Evolutionary conservation across 1,140 invertebrate genomes (phyloP), one percentile per base, ranked within the genome.

Genomic region (Latrodectus geometricus): DNA sequence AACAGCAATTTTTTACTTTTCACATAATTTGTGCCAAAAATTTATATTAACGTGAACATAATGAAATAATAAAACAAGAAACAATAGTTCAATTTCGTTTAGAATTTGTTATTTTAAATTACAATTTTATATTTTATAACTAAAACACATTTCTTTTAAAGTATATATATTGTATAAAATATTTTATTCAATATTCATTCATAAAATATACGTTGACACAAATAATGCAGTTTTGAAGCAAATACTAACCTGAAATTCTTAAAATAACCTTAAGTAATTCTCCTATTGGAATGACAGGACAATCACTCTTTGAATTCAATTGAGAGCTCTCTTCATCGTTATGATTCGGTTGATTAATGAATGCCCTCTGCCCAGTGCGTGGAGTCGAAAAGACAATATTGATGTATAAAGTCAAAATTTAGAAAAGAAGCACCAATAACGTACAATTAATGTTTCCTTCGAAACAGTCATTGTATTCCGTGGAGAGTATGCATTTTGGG

Each of bases 241-340:
- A 35, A 35, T 35, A 35, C 35, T 35, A 61, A 61, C 54, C 54
- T 61, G 11, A 8, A 61, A 8, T 61, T 4, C 17, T 17, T 11
- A 61, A 61, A 61, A 61, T 11, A 14, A 2, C 8, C 12, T 70
- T 8, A 7, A 21, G 69, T 70, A 48, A 70, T 70, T 48, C 69
- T 70, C 35, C 17, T 70, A 4, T 61, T 61, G 54, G 17, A 61
- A 9, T 70, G 69, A 70, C 69, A 70, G 20, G 69, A 70, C 69
- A 14, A 70, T 70, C 9, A 21, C 69, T 70, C 69, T 70, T 23
- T n/a, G 21, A 70, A 70, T 70, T 70, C 69, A 70, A 70, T 70
- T 70, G 69, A 70, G 69, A n/a, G 7, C 69, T 21, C 20, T 21
- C 69, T 23, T 8, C 35, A 48, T 14, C 14, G 35, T 23, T 70